Percentiles rank a stretch among this genome's conserved stretches.
Evolutionary conservation across 2,113 vertebrate species (phyloP).

Genomic region (Eurystomus gularis): DNA sequence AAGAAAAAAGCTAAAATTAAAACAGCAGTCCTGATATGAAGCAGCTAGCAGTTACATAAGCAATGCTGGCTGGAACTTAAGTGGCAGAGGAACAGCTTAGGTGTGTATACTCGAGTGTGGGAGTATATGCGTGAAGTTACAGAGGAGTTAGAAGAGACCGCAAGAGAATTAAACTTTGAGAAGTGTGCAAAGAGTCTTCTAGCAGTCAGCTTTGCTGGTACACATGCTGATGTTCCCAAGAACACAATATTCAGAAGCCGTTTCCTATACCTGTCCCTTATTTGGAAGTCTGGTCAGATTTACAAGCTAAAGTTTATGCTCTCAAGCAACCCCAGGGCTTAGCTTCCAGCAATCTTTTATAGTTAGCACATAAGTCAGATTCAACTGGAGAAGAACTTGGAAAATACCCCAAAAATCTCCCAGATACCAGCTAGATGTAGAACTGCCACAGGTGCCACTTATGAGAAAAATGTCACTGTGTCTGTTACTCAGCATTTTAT

Average conservation of each 20-base stretch:
- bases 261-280: background rate
- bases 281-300: slow-evolving; percentile 30
- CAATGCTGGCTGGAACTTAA: background rate
- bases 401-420: slow-evolving; percentile 12
- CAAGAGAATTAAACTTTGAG: background rate
- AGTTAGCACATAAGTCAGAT: slow-evolving; percentile 23
- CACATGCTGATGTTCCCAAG: background rate
- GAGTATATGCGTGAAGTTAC: background rate
- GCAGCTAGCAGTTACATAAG: background rate
- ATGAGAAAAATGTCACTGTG: background rate
- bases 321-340: background rate
- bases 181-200: background rate
- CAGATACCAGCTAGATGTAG: background rate
- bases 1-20: background rate
- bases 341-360: slow-evolving; percentile 34
- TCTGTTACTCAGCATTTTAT: slow-evolving; percentile 10
- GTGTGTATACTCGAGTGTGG: background rate
- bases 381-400: background rate
- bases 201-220: background rate
- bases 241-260: background rate
- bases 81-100: background rate
- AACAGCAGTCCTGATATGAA: background rate
- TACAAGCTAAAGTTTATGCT: background rate
- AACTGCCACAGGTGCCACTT: slow-evolving; percentile 17
- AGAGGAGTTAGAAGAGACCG: background rate